Conservation (phyloP, 35 echinoderm and acorn worm genomes). For the Ophioderma brevispina region DNA sequence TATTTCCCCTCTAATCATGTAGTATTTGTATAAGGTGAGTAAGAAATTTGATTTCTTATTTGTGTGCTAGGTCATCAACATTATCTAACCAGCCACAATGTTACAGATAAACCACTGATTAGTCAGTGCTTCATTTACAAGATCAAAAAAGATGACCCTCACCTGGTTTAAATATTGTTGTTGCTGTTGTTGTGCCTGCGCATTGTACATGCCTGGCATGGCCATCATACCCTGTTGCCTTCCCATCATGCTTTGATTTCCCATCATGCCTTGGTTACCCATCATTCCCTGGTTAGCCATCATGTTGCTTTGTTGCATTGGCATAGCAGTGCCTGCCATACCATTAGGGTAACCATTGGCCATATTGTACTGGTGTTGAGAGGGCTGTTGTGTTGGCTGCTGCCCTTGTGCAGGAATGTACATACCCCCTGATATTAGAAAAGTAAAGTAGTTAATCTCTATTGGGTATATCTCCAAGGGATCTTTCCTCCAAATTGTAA, state of each 20-base stretch:
- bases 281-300: background rate
- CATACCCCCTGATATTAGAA: background rate
- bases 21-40: too few relatives aligned
- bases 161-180: background rate
- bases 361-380: background rate
- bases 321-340: background rate
- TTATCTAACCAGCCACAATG: too few relatives aligned
- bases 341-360: background rate
- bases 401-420: background rate
- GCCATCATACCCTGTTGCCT: background rate
- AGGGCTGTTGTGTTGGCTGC: background rate
- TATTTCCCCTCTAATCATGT: too few relatives aligned
- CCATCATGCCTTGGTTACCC: background rate
- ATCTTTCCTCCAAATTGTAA: too few relatives aligned
- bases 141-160: background rate
- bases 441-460: too few relatives aligned
- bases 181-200: background rate
- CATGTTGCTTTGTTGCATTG: background rate
- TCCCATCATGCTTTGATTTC: background rate
- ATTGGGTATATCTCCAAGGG: too few relatives aligned
- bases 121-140: too few relatives aligned
- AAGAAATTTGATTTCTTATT: too few relatives aligned
- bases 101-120: too few relatives aligned
- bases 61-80: too few relatives aligned
- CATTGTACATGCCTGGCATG: background rate